These are phyloP conservation scores for Muricea muricata DNA, from an alignment of 92 coral and sea anemone genomes.

Conservation along the genomic window DNA sequence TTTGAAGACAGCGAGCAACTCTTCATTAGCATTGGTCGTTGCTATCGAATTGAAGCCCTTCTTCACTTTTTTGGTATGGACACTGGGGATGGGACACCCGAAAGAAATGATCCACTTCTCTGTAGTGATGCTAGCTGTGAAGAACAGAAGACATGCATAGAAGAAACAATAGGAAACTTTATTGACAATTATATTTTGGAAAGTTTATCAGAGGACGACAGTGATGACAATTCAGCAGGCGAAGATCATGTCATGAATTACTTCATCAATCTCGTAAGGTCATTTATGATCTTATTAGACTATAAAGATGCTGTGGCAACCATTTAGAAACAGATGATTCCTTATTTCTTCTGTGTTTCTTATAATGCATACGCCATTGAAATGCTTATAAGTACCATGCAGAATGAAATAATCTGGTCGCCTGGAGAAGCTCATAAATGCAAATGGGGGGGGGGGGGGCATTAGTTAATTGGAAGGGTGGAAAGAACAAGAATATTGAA, in stretches of 20 bases:
- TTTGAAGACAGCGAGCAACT: too few relatives aligned
- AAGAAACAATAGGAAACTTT: constrained; percentile 42
- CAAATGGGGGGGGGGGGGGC: constrained; percentile 68
- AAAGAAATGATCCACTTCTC: constrained; percentile 26
- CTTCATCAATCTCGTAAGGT: constrained; percentile 40
- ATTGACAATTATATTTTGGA: constrained; percentile 14
- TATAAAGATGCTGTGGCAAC: constrained; percentile 60
- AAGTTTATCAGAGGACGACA: too few relatives aligned
- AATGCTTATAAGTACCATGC: constrained; percentile 61
- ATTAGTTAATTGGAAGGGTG: constrained; percentile 69
- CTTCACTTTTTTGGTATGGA: constrained; percentile 52
- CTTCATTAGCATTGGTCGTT: constrained; percentile 47
- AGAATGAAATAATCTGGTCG: constrained; percentile 51
- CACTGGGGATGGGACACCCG: constrained; percentile 26
- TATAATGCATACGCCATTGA: constrained; percentile 73
- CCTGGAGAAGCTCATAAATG: constrained; percentile 69
- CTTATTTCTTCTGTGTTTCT: constrained; percentile 56
- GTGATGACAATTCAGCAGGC: neutral
- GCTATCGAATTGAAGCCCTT: constrained; percentile 60
- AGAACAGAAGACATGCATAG: constrained; percentile 6
- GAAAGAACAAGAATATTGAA: constrained; percentile 23
- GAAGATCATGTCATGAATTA: constrained; percentile 43
- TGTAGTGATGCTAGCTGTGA: neutral
- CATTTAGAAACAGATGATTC: constrained; percentile 60
- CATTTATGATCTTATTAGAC: constrained; percentile 32